Conservation (phyloP, 2,797 vertebrate genomes). For the Australoheros facetus region DNA sequence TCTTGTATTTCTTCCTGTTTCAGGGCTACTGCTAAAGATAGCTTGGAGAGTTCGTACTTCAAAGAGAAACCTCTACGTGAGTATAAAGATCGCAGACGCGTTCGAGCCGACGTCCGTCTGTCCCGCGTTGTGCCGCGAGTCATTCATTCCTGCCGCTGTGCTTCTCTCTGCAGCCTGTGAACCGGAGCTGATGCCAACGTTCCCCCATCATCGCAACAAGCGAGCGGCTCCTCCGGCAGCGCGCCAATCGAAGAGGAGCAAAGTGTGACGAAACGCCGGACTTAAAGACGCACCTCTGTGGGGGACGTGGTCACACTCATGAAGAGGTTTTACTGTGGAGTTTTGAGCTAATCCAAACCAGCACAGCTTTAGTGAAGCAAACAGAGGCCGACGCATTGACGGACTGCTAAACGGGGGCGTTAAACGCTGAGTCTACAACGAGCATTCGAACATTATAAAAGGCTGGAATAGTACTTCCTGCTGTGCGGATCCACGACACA, state of each 20-base stretch:
- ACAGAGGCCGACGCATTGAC: fast-evolving
- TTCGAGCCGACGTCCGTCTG: background rate
- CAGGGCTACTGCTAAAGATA: slow-evolving; percentile 90
- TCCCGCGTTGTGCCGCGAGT: background rate
- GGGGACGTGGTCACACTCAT: background rate
- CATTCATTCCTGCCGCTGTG: fast-evolving
- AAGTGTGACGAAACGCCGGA: slow-evolving; percentile 74
- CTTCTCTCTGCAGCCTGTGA: slow-evolving; percentile 86
- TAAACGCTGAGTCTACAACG: fast-evolving
- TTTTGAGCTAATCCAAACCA: background rate
- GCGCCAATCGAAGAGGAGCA: slow-evolving; percentile 83
- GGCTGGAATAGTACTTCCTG: background rate
- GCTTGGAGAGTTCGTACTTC: slow-evolving; percentile 96
- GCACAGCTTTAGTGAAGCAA: background rate
- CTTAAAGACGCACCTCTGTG: background rate
- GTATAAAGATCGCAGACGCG: slow-evolving; percentile 47
- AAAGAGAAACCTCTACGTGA: slow-evolving; percentile 97
- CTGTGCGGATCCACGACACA: background rate
- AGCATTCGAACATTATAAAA: background rate
- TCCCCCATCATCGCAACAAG: slow-evolving; percentile 97
- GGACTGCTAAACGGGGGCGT: background rate
- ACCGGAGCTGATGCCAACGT: slow-evolving; percentile 97
- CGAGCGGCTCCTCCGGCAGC: slow-evolving; percentile 65
- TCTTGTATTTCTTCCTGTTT: background rate
- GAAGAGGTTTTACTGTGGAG: background rate